These are phyloP conservation scores for Nycteola revayana DNA, from an alignment of 2,888 invertebrate species.

Conservation along the genomic window DNA sequence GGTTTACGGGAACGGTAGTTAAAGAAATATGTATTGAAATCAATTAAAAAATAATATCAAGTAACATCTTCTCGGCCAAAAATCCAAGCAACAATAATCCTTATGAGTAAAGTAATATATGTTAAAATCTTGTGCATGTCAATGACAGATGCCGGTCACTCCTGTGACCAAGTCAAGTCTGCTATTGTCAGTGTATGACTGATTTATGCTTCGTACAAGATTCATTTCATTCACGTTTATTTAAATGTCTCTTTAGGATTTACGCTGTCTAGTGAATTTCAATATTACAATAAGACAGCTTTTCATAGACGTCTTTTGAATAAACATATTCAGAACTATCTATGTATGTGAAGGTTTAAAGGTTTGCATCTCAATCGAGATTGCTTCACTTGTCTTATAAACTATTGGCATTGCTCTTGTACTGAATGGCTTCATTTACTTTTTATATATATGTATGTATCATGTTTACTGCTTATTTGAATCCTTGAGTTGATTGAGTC, in stretches of 20 bases:
- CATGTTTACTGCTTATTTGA: too few species aligned
- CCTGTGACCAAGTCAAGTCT: conserved; percentile 29
- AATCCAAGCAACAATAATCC: conserved; percentile 5
- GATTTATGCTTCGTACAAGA: conserved; percentile 33
- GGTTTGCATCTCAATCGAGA: too few species aligned
- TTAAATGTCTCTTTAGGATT: conserved; percentile 31
- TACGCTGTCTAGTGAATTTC: conserved; percentile 31
- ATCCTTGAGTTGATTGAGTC: too few species aligned
- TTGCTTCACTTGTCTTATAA: too few species aligned
- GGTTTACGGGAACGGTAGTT: too few species aligned
- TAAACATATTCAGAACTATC: conserved; percentile 20
- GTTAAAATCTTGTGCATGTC: conserved; percentile 4
- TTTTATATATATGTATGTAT: too few species aligned
- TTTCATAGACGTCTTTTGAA: conserved; percentile 27
- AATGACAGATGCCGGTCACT: conserved; percentile 25
- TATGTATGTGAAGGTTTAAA: too few species aligned
- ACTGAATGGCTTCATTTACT: too few species aligned
- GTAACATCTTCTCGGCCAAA: background rate
- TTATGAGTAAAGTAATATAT: conserved; percentile 10
- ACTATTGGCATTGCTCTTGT: too few species aligned
- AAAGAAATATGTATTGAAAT: too few species aligned
- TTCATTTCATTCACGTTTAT: conserved; percentile 40
- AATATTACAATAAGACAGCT: conserved; percentile 33
- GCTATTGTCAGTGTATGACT: conserved; percentile 35
- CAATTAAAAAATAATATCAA: too few species aligned